Evolutionary conservation across 2,888 invertebrate genomes (phyloP).

Genomic region (Drosophila barbarae): DNA sequence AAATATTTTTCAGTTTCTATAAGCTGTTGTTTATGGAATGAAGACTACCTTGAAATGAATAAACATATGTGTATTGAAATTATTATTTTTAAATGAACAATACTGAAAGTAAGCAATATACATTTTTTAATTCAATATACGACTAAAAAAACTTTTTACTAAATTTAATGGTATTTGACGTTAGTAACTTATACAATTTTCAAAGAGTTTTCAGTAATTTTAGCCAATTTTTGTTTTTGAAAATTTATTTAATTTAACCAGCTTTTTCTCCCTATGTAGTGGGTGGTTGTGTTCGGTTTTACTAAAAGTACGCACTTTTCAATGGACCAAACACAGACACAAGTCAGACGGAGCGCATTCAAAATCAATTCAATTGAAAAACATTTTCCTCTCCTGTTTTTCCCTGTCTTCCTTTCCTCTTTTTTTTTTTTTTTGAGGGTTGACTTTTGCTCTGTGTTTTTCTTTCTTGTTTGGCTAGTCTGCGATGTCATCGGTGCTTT

Average conservation of each 20-base stretch:
- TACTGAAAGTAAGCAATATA: not conserved
- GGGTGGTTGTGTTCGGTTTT: slow-evolving; percentile 8
- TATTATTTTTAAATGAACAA: not conserved
- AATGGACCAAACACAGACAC: slow-evolving; percentile 64
- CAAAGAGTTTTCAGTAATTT: not conserved
- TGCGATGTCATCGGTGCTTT: slow-evolving; percentile 48
- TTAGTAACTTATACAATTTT: not conserved
- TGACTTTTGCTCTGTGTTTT: slow-evolving; percentile 28
- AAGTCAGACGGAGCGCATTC: slow-evolving; percentile 52
- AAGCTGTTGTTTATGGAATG: no score
- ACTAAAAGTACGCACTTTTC: slow-evolving; percentile 66
- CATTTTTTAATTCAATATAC: no score
- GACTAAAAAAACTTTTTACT: not conserved
- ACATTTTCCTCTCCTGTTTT: slow-evolving; percentile 38
- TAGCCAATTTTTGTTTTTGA: no score
- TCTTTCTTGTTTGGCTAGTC: slow-evolving; percentile 1
- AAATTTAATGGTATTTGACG: not conserved
- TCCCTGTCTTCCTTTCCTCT: slow-evolving; percentile 18
- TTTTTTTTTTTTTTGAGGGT: slow-evolving; percentile 35
- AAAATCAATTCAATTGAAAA: slow-evolving; percentile 75
- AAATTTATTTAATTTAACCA: not conserved
- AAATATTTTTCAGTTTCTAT: not conserved
- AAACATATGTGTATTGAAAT: not conserved
- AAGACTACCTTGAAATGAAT: not conserved
- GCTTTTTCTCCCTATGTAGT: slow-evolving; percentile 1